Evolutionary conservation across 1,140 invertebrate genomes (phyloP), one percentile per base, ranked within the genome.

Genomic region (Paramacrobiotus metropolitanus): DNA sequence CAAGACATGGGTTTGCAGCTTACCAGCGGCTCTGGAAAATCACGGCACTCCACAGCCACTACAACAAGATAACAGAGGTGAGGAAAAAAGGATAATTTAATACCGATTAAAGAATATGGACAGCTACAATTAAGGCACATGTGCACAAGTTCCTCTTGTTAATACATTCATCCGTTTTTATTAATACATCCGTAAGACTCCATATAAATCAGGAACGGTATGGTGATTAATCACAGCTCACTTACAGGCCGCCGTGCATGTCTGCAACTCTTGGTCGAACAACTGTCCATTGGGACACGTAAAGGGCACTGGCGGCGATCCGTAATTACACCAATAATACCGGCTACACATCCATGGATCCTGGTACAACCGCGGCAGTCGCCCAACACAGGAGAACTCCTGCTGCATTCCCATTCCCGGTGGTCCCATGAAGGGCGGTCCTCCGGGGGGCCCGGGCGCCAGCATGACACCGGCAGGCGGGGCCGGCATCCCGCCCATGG

Each of bases 271-370:
- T 24, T 55, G 48, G 24, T 55, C 48, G 48, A 55, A 55, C 15
- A 55, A 28, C 48, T 55, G 48, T 15, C 24, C 24, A 15, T 55
- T 15, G 15, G 48, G 48, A 55, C 48, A 55, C 15, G 15, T 55
- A 24, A 55, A 55, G 15, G 48, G 48, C 24, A 55, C 24, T 4
- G 48, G 48, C 28, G 48, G 48, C 15, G 48, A 55, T 9, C 24
- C 24, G 48, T 55, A 55, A 24, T 55, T 55, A 55, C 48, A 55
- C 48, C 48, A 55, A 24, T 55, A 55, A 24, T 55, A 55, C 15
- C 48, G 48, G 15, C 4, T 55, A 55, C 48, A 55, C 48, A 20
- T 15, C 48, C 48, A 55, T 4, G 48, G 48, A 55, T 55, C 48
- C 24, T 55, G 48, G 24, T 55, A 55, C 24, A 55, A 24, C 15